Percentiles rank a stretch among this genome's conserved stretches.
Conservation (phyloP, 1,140 invertebrate species). For the Rhysida immarginata region DNA sequence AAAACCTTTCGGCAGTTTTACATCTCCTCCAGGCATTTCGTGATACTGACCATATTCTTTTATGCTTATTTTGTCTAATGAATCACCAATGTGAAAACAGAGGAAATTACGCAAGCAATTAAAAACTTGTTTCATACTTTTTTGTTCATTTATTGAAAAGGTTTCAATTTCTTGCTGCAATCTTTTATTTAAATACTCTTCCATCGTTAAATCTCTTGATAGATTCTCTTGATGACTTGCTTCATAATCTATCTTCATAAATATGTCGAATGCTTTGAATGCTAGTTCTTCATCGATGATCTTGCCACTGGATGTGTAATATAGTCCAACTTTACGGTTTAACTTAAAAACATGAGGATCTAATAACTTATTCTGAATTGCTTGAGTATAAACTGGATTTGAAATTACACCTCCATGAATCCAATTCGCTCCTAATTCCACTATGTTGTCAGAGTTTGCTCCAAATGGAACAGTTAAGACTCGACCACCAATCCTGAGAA, state of each 20-base stretch:
- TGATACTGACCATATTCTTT: slow-evolving; percentile 47
- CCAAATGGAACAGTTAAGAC: slow-evolving; percentile 56
- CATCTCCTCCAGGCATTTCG: slow-evolving; percentile 46
- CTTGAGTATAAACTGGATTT: slow-evolving; percentile 47
- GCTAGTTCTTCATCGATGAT: slow-evolving; percentile 5
- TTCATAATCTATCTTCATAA: slow-evolving; percentile 6
- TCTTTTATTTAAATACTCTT: background rate
- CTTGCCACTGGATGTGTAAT: slow-evolving; percentile 7
- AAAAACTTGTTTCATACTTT: background rate
- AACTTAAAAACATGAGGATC: background rate
- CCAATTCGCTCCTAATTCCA: slow-evolving; percentile 52
- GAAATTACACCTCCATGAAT: slow-evolving; percentile 44
- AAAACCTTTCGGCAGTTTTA: slow-evolving; percentile 34
- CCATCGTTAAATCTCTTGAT: background rate
- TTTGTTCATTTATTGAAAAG: background rate
- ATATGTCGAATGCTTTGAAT: slow-evolving; percentile 9
- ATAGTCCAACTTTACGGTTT: slow-evolving; percentile 3
- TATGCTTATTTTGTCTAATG: slow-evolving; percentile 44
- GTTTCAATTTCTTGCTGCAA: background rate
- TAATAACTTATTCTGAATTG: slow-evolving; percentile 37
- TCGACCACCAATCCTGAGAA: slow-evolving; percentile 44
- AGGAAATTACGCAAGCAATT: slow-evolving; percentile 36
- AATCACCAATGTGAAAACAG: slow-evolving; percentile 37
- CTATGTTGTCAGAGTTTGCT: slow-evolving; percentile 37
- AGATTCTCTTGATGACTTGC: background rate